Evolutionary conservation across 2,797 vertebrate species (phyloP).

Genomic region (Phoxinus dragarum): DNA sequence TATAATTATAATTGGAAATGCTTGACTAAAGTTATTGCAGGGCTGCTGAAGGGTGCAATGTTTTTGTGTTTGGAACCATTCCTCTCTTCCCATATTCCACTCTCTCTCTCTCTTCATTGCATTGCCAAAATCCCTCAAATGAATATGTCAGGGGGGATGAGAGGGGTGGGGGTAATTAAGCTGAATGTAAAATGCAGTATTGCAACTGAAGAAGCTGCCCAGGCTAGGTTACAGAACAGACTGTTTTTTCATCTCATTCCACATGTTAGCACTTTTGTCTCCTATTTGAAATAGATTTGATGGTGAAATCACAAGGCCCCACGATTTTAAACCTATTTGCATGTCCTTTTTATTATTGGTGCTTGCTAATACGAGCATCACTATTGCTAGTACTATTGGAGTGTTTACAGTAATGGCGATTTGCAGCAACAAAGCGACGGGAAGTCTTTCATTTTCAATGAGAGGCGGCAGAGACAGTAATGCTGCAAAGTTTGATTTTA

Average conservation of each 20-base stretch:
- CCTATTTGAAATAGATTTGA: constrained; percentile 26
- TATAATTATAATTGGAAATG: constrained; percentile 96
- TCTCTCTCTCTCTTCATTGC: constrained; percentile 61
- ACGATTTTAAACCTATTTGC: constrained; percentile 1
- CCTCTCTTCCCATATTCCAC: constrained; percentile 35
- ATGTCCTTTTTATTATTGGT: background rate
- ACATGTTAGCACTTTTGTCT: constrained; percentile 35
- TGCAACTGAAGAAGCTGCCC: constrained; percentile 71
- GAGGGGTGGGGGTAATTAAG: constrained; percentile 80
- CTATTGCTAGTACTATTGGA: background rate
- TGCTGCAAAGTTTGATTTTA: background rate
- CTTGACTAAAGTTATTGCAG: constrained; percentile 93
- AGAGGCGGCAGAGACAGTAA: background rate
- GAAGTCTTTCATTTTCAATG: background rate
- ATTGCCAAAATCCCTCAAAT: constrained; percentile 82
- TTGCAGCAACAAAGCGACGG: background rate
- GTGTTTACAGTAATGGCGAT: background rate
- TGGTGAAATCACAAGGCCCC: background rate
- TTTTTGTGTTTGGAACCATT: constrained; percentile 67
- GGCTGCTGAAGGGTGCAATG: constrained; percentile 89
- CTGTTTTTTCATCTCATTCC: constrained; percentile 61
- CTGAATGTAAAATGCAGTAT: constrained; percentile 71
- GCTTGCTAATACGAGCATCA: background rate
- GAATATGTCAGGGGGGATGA: constrained; percentile 79
- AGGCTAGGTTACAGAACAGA: constrained; percentile 79